A percentile compares a stretch with the other conserved stretches of the same genome.
Conservation (phyloP, 2,113 vertebrate genomes). For the Cyanistes caeruleus region DNA sequence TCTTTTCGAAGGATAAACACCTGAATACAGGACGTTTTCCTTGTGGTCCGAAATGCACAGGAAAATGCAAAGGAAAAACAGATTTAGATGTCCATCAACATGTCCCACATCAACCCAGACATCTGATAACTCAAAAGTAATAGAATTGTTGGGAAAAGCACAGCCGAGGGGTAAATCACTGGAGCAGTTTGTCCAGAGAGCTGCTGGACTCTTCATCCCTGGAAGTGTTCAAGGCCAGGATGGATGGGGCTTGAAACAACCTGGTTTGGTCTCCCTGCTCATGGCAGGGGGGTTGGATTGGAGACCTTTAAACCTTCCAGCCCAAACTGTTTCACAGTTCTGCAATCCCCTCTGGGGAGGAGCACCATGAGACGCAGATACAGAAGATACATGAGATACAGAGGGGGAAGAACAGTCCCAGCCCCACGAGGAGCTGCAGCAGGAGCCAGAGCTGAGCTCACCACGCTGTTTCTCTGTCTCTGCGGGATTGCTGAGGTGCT, state of each 20-base stretch:
- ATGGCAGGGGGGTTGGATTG: background rate
- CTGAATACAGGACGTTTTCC: background rate
- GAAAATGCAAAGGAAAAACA: background rate
- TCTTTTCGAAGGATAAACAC: background rate
- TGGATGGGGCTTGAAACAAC: background rate
- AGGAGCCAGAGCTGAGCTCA: background rate
- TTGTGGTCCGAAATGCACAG: background rate
- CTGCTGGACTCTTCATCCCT: background rate
- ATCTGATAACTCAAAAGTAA: background rate
- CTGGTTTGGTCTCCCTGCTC: background rate
- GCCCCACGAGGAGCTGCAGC: background rate
- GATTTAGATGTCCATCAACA: background rate
- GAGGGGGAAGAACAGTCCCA: background rate
- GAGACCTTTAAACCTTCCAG: background rate
- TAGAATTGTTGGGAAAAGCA: accelerated
- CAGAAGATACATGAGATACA: too few relatives aligned
- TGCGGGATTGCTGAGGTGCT: background rate
- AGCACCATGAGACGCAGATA: background rate
- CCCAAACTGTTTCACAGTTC: background rate
- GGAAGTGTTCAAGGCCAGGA: background rate
- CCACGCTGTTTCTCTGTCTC: accelerated
- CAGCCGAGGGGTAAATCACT: accelerated
- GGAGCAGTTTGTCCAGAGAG: background rate
- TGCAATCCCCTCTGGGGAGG: accelerated
- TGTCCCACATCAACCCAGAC: background rate